Base-by-base conservation (phyloP, 2,113 vertebrate species). In the Nestor notabilis region DNA sequence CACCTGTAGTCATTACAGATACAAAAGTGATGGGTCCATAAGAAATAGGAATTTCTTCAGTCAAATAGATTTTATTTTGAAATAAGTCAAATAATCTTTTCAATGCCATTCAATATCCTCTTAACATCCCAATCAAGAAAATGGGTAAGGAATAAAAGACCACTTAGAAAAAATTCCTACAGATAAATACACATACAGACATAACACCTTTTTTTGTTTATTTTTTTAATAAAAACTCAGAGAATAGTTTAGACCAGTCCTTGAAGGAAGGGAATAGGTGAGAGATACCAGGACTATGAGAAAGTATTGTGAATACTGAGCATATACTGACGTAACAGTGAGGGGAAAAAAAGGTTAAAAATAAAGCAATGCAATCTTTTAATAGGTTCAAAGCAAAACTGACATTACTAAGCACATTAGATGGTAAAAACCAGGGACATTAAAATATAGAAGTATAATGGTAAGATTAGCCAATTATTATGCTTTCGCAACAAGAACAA, bases 21-120 rank as follows among this genome's bases (percentile, higher is more conserved):
- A 41, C 19, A 63, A 66, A 29, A 80, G 29, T 8, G 8, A 79
- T 5, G 1, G 10, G 52, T 24, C 41, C 75, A 28, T 3, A 52
- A 39, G 55, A 78, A 87, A 68, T 5, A 71, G 29, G 19, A 41
- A 56, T 44, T 64, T 79, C 56, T 88, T 79, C 70, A 53, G 21
- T 43, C 58, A 90, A 90, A 80, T 10, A 71, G 14, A 28, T 29
- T 92, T 77, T 61, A 44, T 56, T 80, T 84, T 7, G 4, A 84
- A 93, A 85, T 47, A 93, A 85, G n/a, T 66, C 80, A 65, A 87
- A 76, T 81, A 70, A 74, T 71, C 52, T 81, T 53, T 78, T 64
- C 13, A 5, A 64, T 53, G 71, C 25, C 13, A 23, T 75, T 71
- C 56, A 43, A 37, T 21, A 77, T 19, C 31, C 31, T 70, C 60